Conservation (phyloP, 1,140 invertebrate species). For the Pseudachorutes palmiensis region DNA sequence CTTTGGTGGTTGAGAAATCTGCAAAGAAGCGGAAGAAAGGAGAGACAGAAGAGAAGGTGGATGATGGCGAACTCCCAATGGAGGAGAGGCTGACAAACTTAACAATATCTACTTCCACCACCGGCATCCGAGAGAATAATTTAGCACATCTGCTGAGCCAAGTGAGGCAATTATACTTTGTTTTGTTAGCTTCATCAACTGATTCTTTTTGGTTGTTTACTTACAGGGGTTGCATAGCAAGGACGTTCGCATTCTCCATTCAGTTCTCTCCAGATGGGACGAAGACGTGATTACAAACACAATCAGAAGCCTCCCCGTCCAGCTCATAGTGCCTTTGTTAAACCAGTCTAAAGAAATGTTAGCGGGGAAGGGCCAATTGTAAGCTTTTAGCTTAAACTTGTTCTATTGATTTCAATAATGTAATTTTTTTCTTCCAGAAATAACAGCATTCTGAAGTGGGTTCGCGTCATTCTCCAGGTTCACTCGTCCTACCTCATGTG, state of each 20-base stretch:
- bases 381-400: no score
- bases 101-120: slow-evolving; percentile 46
- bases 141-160: slow-evolving; percentile 60
- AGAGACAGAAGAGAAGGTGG: slow-evolving; percentile 41
- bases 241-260: slow-evolving; percentile 54
- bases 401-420: no score
- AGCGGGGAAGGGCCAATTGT: slow-evolving; percentile 54
- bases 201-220: slow-evolving; percentile 5
- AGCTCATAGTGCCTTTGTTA: slow-evolving; percentile 53
- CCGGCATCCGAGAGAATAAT: slow-evolving; percentile 51
- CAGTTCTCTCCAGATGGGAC: slow-evolving; percentile 51
- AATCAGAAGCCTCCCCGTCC: slow-evolving; percentile 53
- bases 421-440: slow-evolving; percentile 48
- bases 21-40: slow-evolving; percentile 43
- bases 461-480: slow-evolving; percentile 50
- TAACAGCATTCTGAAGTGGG: slow-evolving; percentile 53
- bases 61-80: slow-evolving; percentile 56
- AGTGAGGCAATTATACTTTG: slow-evolving; percentile 29
- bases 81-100: slow-evolving; percentile 65
- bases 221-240: slow-evolving; percentile 66
- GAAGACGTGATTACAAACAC: slow-evolving; percentile 53
- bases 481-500: slow-evolving; percentile 56
- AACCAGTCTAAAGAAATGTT: slow-evolving; percentile 54
- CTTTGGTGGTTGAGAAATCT: neutral
- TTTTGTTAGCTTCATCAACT: neutral